Conservation (phyloP, 2,888 invertebrate species). For the Disparrhopalites patrizii region DNA sequence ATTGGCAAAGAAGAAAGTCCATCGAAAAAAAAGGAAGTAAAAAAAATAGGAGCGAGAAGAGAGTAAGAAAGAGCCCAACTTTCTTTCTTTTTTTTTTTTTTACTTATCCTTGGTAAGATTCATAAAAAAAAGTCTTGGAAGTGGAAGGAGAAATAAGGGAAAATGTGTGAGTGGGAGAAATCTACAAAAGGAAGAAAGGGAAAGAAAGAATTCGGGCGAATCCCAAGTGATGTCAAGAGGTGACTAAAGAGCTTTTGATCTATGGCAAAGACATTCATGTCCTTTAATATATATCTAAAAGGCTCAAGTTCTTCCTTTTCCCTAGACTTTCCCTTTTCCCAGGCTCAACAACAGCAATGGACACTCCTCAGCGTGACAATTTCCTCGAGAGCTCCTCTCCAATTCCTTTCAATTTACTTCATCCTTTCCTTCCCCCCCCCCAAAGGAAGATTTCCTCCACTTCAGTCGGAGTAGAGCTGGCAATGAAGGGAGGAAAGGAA, state of each 20-base stretch:
- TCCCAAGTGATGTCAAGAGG: constrained; percentile 29
- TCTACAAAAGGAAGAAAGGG: neutral
- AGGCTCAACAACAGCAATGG: too few species aligned
- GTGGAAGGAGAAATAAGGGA: too few species aligned
- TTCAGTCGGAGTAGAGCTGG: too few species aligned
- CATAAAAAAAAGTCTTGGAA: too few species aligned
- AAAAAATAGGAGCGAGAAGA: neutral
- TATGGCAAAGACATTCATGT: constrained; percentile 10
- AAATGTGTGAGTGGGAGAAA: neutral
- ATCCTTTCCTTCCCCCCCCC: neutral
- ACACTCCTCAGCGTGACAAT: neutral
- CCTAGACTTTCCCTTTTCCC: too few species aligned
- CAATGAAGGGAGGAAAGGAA: too few species aligned
- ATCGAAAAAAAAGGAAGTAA: constrained; percentile 1
- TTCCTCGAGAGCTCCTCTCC: constrained; percentile 4
- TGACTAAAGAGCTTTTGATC: constrained; percentile 30
- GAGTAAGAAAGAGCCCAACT: too few species aligned
- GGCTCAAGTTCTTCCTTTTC: too few species aligned
- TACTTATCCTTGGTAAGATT: too few species aligned
- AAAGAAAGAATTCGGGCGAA: constrained; percentile 16
- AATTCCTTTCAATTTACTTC: too few species aligned
- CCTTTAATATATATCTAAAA: neutral
- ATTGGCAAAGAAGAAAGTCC: neutral
- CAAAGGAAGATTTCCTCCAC: too few species aligned
- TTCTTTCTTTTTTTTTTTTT: too few species aligned